These are phyloP conservation scores for Ibycter americanus DNA, from an alignment of 2,797 vertebrate species.

Conservation along the genomic window DNA sequence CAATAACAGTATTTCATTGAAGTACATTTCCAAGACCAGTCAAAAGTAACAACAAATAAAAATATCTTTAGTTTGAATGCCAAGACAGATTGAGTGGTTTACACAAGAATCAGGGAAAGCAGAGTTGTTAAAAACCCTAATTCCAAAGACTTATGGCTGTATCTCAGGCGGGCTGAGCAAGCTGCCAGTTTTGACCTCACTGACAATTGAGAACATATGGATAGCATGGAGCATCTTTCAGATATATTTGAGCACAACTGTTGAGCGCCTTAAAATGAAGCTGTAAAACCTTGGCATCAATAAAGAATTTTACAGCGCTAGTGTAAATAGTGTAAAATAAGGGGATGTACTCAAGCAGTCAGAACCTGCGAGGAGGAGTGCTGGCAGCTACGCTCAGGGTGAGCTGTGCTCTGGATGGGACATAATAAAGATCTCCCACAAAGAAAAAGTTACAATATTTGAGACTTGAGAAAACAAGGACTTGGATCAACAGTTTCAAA, in stretches of 20 bases:
- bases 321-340: slow-evolving; percentile 17
- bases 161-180: not conserved
- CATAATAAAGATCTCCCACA: not conserved
- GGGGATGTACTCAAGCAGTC: not conserved
- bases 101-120: slow-evolving; percentile 2
- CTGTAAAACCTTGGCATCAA: slow-evolving; percentile 17
- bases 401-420: not conserved
- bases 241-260: not conserved
- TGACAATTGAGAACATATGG: not conserved
- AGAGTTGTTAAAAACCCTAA: not conserved
- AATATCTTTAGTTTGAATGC: slow-evolving; percentile 3
- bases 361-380: not conserved
- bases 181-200: not conserved
- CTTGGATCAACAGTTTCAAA: not conserved
- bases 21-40: not conserved
- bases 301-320: not conserved
- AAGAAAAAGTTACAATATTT: not conserved
- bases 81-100: slow-evolving; percentile 30
- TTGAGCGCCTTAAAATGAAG: slow-evolving; percentile 36
- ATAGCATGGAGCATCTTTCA: not conserved
- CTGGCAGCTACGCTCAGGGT: fast-evolving
- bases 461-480: not conserved
- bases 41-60: slow-evolving; percentile 47
- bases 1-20: not conserved
- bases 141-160: not conserved